Conservation (phyloP, 2,888 invertebrate species). For the Platycheirus albimanus region DNA sequence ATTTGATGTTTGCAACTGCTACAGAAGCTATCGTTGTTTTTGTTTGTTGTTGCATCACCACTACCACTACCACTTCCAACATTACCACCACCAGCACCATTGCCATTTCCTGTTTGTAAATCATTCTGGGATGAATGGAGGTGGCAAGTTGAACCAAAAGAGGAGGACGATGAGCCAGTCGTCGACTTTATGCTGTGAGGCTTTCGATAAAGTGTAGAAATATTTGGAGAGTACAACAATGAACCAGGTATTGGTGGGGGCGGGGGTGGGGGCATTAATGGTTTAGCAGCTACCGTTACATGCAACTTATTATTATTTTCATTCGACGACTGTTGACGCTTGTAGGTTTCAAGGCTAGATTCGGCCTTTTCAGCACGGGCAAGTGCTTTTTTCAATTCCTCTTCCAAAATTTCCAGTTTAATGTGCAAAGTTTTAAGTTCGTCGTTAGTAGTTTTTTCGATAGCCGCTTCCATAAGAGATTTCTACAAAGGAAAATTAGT, state of each 20-base stretch:
- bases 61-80: conserved; percentile 61
- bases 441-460: conserved; percentile 83
- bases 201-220: conserved; percentile 59
- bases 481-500: conserved; percentile 81
- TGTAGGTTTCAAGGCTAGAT: conserved; percentile 80
- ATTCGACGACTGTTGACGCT: conserved; percentile 74
- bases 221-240: conserved; percentile 78
- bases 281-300: conserved; percentile 75
- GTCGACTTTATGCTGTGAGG: conserved; percentile 52
- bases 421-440: conserved; percentile 85
- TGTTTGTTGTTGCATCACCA: conserved; percentile 72
- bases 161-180: conserved; percentile 45
- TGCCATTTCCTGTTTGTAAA: conserved; percentile 76
- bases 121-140: conserved; percentile 75
- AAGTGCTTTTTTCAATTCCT: conserved; percentile 83
- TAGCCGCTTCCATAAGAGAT: conserved; percentile 84
- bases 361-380: conserved; percentile 84
- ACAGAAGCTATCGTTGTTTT: conserved; percentile 59
- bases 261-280: conserved; percentile 80
- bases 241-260: conserved; percentile 80
- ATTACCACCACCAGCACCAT: conserved; percentile 54
- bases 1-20: conserved; percentile 78
- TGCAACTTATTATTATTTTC: conserved; percentile 41
- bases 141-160: conserved; percentile 51
- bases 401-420: conserved; percentile 84